A percentile compares a stretch with the other conserved stretches of the same genome.
phyloP scores from a whole-genome alignment of 2,113 vertebrate species.

The Pteropus alecto region DNA sequence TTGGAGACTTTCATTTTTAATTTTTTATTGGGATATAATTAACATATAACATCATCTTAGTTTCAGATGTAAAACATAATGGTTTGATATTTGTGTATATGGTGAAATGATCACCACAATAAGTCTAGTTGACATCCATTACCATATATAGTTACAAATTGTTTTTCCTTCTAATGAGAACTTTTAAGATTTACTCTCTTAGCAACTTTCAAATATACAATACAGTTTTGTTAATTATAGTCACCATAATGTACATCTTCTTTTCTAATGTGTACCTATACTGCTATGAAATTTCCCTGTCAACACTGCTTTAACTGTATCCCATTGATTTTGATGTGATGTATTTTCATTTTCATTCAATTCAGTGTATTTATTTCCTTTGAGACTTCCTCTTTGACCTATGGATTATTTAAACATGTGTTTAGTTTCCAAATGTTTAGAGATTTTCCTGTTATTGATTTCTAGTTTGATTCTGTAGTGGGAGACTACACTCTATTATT shows the following conservation, averaged over 20 bases:
- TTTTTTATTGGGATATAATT: neutral
- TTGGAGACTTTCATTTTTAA: neutral
- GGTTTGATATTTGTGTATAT: neutral
- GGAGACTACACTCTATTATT: neutral
- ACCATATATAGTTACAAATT: neutral
- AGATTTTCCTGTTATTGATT: neutral
- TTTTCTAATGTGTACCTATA: neutral
- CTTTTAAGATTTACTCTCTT: neutral
- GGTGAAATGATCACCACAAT: neutral
- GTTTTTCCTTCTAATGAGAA: neutral
- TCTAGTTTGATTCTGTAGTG: neutral
- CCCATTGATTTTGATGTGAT: neutral
- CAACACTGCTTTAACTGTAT: neutral
- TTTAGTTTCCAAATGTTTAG: slow-evolving; percentile 8
- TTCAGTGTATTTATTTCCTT: neutral
- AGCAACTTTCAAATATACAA: neutral
- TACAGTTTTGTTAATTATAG: neutral
- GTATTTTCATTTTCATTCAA: neutral
- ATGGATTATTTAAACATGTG: neutral
- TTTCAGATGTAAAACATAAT: neutral
- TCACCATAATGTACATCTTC: neutral
- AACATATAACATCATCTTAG: neutral
- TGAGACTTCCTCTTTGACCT: neutral
- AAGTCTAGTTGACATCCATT: neutral
- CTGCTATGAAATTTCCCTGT: neutral